Base-by-base conservation (phyloP, 2,113 vertebrate genomes). In the Procavia capensis region DNA sequence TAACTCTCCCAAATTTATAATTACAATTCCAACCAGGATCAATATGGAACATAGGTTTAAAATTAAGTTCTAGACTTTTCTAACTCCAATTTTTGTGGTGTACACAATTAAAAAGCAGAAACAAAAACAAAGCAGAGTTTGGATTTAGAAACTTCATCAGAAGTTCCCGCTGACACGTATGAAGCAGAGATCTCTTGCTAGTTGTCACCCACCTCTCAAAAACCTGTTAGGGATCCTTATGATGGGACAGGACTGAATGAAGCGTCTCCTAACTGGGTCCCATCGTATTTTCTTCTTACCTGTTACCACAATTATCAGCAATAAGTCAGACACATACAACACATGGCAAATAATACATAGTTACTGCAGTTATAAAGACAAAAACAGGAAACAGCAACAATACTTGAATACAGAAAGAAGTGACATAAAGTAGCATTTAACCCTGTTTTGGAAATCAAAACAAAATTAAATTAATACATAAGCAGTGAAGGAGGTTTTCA, bases 161-260 rank as follows among this genome's bases (percentile, higher is more conserved):
- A 91, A 94, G 59, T 93, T 97, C 94, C 94, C 90, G 80, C 95
- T 76, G 97, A 86, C 96, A 94, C 98, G 95, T 80, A 96, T 0
- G 94, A 89, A 96, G 72, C 82, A 54, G 45, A 25, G 91, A 96
- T 74, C 96, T 97, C 98, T 98, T 97, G 94, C 97, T 94, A 91
- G 96, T 92, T 97, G 97, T 95, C 97, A 98, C 98, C 98, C 98
- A 98, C 98, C 99, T 99, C 99, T 99, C 96, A 99, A 98, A 98
- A 99, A 99, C 96, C 99, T 99, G 98, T 99, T 98, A 96, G 90
- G 98, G 97, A 98, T 98, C 98, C 99, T 98, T 96, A 99, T 98
- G 98, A 98, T 98, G 96, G 98, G 98, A 97, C 98, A 98, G 88
- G 98, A 99, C 78, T 98, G 98, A 97, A 98, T 97, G 98, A 99